Evolutionary conservation across 2,797 vertebrate species (phyloP), one percentile per base, ranked within the genome.

Genomic region (Syndactyla subalaris): DNA sequence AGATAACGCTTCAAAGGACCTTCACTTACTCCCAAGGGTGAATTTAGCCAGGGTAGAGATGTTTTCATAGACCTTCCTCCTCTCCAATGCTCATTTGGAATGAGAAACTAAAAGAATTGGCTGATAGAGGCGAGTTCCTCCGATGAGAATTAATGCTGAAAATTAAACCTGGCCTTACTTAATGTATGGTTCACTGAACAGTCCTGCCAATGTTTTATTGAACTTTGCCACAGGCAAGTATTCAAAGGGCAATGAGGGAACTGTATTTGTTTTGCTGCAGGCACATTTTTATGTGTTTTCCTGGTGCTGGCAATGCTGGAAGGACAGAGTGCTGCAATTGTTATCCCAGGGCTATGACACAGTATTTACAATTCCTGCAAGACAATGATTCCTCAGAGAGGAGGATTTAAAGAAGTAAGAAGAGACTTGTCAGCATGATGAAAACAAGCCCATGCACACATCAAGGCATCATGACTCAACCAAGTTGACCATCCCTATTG

Each of bases 231-330:
- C 43, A 39, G 57, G 71, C 15, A 48, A 8, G 65, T 85, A 93
- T 77, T 85, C 93, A 89, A 94, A 95, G 95, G 82, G 85, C 89
- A 95, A 20, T 0, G 2, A 52, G 27, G 59, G 30, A 73, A 29
- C 46, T n/a, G 1, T 49, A 88, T 78, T 86, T 88, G 89, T 70
- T 92, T 78, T 94, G 84, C 85, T 85, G 65, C 66, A 81, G 84
- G 78, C 27, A 36, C 43, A 62, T 85, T 95, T 94, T 85, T 39
- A 67, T 6, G 3, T 55, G 88, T 89, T 91, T 86, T 78, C 70
- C 79, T 46, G 18, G 34, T 3, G 27, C 34, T 67, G 75, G 75
- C 66, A 88, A 36, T 0, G 4, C 66, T 85, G 79, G 43, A 61
- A 88, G 87, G 83, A 71, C 85, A 86, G 91, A 86, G 66, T 57